Evolutionary conservation across 2,113 vertebrate genomes (phyloP).

Genomic region (Electrona antarctica): DNA sequence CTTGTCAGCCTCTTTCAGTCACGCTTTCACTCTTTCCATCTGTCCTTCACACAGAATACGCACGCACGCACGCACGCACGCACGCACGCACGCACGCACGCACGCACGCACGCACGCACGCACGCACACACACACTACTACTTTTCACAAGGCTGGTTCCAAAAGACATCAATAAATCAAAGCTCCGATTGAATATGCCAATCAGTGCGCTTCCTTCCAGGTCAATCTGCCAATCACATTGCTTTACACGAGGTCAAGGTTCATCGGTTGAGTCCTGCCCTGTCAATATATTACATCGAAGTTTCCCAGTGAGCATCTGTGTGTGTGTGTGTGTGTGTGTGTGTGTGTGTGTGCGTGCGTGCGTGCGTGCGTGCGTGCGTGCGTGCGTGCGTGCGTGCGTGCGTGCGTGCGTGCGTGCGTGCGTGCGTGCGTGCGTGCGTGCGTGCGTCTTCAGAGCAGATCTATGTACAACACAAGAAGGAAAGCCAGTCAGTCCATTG

Average conservation of each 20-base stretch:
- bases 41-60: too few species aligned
- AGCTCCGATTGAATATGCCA: slow-evolving; percentile 14
- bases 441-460: neutral
- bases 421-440: neutral
- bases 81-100: neutral
- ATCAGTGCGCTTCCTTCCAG: slow-evolving; percentile 1
- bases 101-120: neutral
- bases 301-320: neutral
- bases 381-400: neutral
- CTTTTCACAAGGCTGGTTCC: neutral
- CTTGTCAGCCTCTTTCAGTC: too few species aligned
- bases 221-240: slow-evolving; percentile 27
- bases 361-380: slow-evolving; percentile 11
- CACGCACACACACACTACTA: neutral
- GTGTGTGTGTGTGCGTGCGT: slow-evolving; percentile 4
- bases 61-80: too few species aligned
- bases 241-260: slow-evolving; percentile 17
- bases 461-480: slow-evolving; percentile 8
- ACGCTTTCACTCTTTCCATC: too few species aligned
- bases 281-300: slow-evolving; percentile 11
- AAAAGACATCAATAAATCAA: slow-evolving; percentile 9
- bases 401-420: neutral
- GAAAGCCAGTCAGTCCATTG: slow-evolving; percentile 5
- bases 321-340: neutral
- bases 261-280: neutral